Conservation (phyloP, 1,140 invertebrate genomes). For the Listronotus bonariensis region DNA sequence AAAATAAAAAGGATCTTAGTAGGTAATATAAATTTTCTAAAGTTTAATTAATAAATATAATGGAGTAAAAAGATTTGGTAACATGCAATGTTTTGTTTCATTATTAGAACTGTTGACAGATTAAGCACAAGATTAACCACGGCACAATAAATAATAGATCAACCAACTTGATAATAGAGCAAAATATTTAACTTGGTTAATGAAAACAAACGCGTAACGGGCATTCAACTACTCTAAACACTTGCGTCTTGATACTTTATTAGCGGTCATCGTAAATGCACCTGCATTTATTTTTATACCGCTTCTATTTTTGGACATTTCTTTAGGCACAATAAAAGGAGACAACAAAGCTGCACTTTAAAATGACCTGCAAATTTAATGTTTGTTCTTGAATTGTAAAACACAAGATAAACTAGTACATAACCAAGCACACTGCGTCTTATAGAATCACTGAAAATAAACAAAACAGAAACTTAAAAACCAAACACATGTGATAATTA, state of each 20-base stretch:
- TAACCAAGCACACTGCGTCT: slow-evolving; percentile 11
- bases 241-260: neutral
- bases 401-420: slow-evolving; percentile 19
- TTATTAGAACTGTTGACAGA: slow-evolving; percentile 1
- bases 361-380: slow-evolving; percentile 8
- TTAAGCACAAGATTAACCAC: neutral
- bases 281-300: slow-evolving; percentile 14
- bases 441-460: neutral
- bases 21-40: too few species aligned
- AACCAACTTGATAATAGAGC: too few species aligned
- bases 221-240: neutral
- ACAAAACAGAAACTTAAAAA: neutral
- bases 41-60: too few species aligned
- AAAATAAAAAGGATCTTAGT: neutral
- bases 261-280: neutral
- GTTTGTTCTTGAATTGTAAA: slow-evolving; percentile 5
- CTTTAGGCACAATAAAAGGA: neutral
- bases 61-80: neutral
- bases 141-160: too few species aligned
- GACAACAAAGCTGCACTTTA: slow-evolving; percentile 9
- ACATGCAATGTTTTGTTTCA: slow-evolving; percentile 8
- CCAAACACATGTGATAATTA: neutral
- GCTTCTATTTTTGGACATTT: neutral
- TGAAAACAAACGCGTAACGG: slow-evolving; percentile 1
- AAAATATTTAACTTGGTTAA: too few species aligned